Conservation (phyloP, 2,797 vertebrate species). For the Lutjanus campechanus region DNA sequence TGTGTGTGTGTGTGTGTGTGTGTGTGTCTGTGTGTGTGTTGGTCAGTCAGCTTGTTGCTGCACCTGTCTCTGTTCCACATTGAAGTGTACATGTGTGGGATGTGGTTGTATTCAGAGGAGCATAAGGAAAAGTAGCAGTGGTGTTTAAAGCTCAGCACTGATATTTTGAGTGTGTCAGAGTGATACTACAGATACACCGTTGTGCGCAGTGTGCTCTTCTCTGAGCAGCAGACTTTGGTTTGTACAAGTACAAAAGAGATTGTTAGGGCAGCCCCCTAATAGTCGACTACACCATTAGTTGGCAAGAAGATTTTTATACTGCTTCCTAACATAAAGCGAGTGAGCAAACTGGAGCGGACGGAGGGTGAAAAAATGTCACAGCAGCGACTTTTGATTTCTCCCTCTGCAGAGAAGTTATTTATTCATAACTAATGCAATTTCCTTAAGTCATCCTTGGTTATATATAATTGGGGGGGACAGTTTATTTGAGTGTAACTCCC, state of each 20-base stretch:
- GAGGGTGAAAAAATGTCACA: no score
- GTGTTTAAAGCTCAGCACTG: conserved; percentile 65
- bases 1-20: conserved; percentile 27
- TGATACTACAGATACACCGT: conserved; percentile 54
- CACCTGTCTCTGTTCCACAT: conserved; percentile 61
- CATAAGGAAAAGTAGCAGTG: conserved; percentile 35
- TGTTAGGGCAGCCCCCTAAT: no score
- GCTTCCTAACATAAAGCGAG: no score
- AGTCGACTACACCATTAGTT: no score
- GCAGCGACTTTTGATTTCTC: no score
- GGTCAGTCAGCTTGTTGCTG: conserved; percentile 64
- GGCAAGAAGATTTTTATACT: no score
- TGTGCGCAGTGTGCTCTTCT: conserved; percentile 42
- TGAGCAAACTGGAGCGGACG: no score
- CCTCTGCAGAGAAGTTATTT: no score
- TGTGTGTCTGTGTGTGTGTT: conserved; percentile 35
- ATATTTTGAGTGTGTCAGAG: conserved; percentile 69
- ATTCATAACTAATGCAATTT: no score
- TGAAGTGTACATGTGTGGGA: conserved; percentile 66
- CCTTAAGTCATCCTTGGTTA: no score
- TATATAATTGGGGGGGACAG: no score
- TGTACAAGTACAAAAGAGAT: conserved; percentile 48
- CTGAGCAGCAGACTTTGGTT: conserved; percentile 45
- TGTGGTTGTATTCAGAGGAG: conserved; percentile 57
- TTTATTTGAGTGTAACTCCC: no score